Conservation (phyloP, 1,140 invertebrate genomes). For the Ectropis grisescens region DNA sequence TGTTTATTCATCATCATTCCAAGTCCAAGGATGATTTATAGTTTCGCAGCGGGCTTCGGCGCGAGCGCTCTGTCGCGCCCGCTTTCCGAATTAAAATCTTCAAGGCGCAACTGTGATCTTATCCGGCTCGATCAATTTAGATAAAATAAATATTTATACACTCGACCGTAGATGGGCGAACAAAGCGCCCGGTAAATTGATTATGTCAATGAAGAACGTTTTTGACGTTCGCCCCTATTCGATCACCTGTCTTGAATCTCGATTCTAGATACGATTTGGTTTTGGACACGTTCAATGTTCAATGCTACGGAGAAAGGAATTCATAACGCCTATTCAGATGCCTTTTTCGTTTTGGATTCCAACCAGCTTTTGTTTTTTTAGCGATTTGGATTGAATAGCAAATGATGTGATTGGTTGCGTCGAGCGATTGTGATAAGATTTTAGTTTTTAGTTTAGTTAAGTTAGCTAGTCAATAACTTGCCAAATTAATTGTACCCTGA, state of each 20-base stretch:
- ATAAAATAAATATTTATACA: constrained; percentile 70
- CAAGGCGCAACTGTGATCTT: constrained; percentile 50
- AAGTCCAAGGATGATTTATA: constrained; percentile 55
- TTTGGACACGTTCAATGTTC: no score
- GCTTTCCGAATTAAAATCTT: constrained; percentile 62
- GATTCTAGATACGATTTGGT: constrained; percentile 18
- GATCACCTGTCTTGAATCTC: constrained; percentile 21
- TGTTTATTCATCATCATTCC: constrained; percentile 50
- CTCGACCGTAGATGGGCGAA: constrained; percentile 55
- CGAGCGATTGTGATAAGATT: no score
- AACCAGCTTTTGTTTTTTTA: no score
- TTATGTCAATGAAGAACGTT: constrained; percentile 48
- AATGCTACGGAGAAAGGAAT: no score
- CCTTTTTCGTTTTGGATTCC: no score
- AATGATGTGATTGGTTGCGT: no score
- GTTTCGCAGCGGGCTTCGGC: constrained; percentile 58
- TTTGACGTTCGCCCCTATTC: constrained; percentile 22
- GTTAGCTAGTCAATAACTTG: no score
- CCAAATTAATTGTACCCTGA: no score
- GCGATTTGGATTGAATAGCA: no score
- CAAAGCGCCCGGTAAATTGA: constrained; percentile 63
- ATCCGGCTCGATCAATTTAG: constrained; percentile 66
- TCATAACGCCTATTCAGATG: no score
- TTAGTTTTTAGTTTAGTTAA: no score
- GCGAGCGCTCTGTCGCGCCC: constrained; percentile 48